These are phyloP conservation scores for Champsocephalus gunnari DNA, from an alignment of 2,797 vertebrate species.

Conservation along the genomic window DNA sequence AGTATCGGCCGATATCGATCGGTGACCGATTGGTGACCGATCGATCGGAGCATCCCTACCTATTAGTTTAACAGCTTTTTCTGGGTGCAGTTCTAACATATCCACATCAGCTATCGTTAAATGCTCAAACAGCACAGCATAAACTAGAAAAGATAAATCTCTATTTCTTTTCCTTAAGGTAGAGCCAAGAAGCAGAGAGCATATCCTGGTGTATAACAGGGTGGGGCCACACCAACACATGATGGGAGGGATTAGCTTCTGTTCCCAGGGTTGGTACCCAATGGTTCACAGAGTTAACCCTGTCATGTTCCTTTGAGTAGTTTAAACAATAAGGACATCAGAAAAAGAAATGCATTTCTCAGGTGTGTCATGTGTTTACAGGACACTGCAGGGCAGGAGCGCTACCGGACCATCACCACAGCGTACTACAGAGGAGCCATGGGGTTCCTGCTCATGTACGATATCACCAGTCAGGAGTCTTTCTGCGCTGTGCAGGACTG, in stretches of 20 bases:
- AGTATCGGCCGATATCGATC: too few relatives aligned
- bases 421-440: conserved; percentile 95
- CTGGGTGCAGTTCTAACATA: not conserved
- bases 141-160: not conserved
- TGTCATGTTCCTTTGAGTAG: not conserved
- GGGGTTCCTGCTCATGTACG: conserved; percentile 95
- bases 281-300: conserved; percentile 54
- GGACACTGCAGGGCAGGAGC: conserved; percentile 95
- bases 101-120: not conserved
- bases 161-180: conserved; percentile 16
- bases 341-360: not conserved
- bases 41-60: too few relatives aligned
- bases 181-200: conserved; percentile 10
- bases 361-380: conserved; percentile 59
- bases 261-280: conserved; percentile 20
- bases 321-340: not conserved
- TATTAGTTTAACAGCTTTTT: not conserved
- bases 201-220: conserved; percentile 60
- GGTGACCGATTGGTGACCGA: too few relatives aligned
- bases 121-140: not conserved
- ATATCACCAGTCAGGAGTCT: conserved; percentile 91
- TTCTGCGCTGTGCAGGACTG: conserved; percentile 93
- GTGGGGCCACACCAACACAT: conserved; percentile 50
- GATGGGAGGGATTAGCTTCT: conserved; percentile 22
- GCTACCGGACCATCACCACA: conserved; percentile 94